Conservation (phyloP, 2,888 invertebrate genomes). For the Drosophila maculinotata region DNA sequence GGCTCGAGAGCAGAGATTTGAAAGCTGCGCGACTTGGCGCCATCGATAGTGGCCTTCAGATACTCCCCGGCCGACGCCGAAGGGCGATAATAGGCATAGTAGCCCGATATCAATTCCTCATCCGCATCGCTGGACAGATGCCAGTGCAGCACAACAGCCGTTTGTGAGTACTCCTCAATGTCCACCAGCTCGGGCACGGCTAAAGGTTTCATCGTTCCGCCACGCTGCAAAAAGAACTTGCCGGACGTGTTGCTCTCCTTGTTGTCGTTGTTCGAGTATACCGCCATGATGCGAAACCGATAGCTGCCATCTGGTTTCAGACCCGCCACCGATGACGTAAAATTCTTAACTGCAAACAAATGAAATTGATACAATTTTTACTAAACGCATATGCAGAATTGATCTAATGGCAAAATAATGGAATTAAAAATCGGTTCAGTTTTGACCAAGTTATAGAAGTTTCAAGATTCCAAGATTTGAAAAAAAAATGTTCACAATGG, state of each 20-base stretch:
- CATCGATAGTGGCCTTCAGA: constrained; percentile 92
- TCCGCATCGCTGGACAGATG: constrained; percentile 83
- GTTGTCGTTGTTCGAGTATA: constrained; percentile 97
- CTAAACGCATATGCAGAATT: not conserved
- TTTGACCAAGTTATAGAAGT: no score
- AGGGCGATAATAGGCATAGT: constrained; percentile 95
- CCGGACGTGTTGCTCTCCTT: constrained; percentile 89
- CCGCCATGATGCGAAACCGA: constrained; percentile 96
- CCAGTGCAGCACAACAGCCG: constrained; percentile 92
- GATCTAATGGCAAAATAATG: no score
- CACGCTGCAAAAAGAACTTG: constrained; percentile 86
- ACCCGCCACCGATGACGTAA: constrained; percentile 83
- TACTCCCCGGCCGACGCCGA: constrained; percentile 94
- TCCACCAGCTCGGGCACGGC: constrained; percentile 89
- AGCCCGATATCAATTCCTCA: constrained; percentile 89
- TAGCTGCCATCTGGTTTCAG: constrained; percentile 81
- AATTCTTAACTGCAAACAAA: constrained; percentile 69
- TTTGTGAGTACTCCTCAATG: constrained; percentile 89
- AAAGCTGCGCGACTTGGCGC: constrained; percentile 88
- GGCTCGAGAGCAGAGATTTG: constrained; percentile 91
- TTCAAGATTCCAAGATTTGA: no score
- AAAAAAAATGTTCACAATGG: no score
- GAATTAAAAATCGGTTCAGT: no score
- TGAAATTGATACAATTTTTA: not conserved
- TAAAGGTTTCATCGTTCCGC: constrained; percentile 83